A percentile compares a stretch with the other conserved stretches of the same genome.
Evolutionary conservation across 2,113 vertebrate species (phyloP).

Genomic region (Pachyramphus minor): DNA sequence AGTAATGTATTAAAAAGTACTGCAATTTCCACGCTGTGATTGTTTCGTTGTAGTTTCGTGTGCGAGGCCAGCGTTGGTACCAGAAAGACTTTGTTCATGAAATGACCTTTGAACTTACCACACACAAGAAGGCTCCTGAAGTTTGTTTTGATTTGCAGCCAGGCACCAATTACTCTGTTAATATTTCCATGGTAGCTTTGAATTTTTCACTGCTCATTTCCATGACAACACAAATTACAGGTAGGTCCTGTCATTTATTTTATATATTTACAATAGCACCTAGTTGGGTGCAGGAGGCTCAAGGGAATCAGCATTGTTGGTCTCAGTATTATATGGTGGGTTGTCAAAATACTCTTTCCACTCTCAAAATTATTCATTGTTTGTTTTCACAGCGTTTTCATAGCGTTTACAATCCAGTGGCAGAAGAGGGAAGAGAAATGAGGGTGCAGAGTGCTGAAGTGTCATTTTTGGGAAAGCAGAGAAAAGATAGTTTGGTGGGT

Average conservation of each 20-base stretch:
- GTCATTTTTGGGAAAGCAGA: background rate
- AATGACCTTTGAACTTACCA: constrained; percentile 70
- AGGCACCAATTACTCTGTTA: constrained; percentile 88
- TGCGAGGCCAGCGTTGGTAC: constrained; percentile 71
- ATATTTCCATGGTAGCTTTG: constrained; percentile 75
- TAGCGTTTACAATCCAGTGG: background rate
- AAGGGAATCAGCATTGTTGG: background rate
- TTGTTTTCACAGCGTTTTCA: background rate
- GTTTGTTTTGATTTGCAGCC: constrained; percentile 85
- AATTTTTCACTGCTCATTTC: constrained; percentile 62
- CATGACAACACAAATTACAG: constrained; percentile 80
- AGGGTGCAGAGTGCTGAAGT: background rate
- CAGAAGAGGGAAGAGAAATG: background rate
- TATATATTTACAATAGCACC: background rate
- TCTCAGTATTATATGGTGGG: background rate
- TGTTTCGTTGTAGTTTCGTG: constrained; percentile 66
- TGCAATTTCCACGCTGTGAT: background rate
- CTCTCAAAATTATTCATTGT: background rate
- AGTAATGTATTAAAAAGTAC: background rate
- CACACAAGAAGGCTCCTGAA: constrained; percentile 67
- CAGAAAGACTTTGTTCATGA: constrained; percentile 80
- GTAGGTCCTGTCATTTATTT: constrained; percentile 63
- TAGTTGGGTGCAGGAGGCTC: background rate
- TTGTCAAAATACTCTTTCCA: background rate
- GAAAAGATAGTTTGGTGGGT: background rate